phyloP scores from a whole-genome alignment of 2,113 vertebrate genomes.

The Okapia johnstoni region DNA sequence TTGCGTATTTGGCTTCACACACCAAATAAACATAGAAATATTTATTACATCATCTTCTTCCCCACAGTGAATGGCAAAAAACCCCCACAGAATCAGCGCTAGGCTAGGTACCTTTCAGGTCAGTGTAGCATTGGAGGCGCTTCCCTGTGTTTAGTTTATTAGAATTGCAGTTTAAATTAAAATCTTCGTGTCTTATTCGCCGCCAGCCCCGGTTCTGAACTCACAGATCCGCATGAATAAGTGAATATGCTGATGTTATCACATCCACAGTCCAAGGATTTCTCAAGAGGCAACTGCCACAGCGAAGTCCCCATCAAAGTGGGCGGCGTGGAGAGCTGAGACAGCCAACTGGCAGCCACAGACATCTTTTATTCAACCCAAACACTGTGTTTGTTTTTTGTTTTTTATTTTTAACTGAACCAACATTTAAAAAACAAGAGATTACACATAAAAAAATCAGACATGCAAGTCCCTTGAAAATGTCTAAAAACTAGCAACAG shows the following conservation, averaged over 20 bases:
- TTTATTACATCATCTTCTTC: conserved; percentile 14
- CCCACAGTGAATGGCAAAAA: not conserved
- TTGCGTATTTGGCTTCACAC: conserved; percentile 24
- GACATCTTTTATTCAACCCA: not conserved
- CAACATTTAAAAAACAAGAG: not conserved
- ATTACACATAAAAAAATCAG: not conserved
- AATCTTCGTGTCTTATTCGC: not conserved
- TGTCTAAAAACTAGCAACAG: not conserved
- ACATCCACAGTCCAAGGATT: not conserved
- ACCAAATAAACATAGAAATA: conserved; percentile 52
- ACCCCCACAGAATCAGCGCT: not conserved
- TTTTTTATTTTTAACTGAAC: not conserved
- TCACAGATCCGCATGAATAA: not conserved
- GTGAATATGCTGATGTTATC: not conserved
- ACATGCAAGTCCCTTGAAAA: not conserved
- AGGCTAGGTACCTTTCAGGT: not conserved
- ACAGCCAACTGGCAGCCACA: not conserved
- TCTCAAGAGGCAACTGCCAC: not conserved
- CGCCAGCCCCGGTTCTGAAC: not conserved
- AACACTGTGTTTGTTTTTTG: not conserved
- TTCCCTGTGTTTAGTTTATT: not conserved
- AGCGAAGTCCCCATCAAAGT: not conserved
- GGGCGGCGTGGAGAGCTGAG: not conserved
- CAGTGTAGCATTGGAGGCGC: not conserved
- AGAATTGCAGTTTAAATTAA: not conserved